Evolutionary conservation across 2,113 vertebrate genomes (phyloP).

Genomic region (Sinocyclocheilus maitianheensis): DNA sequence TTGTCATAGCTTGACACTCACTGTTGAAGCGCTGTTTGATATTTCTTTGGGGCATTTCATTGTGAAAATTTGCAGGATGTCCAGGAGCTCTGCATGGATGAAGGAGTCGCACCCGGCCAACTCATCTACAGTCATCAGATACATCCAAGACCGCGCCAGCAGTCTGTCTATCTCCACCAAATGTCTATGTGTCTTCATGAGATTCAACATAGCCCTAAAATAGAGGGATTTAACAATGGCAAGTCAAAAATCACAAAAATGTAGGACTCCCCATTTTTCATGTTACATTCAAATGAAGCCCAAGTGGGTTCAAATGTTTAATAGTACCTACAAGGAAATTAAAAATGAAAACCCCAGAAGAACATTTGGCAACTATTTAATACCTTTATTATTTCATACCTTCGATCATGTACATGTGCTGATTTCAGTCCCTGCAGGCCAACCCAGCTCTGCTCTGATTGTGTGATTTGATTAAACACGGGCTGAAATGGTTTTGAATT

Average conservation of each 20-base stretch:
- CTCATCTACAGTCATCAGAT: conserved; percentile 67
- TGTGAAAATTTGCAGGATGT: conserved; percentile 67
- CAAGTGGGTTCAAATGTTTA: no score
- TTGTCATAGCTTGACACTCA: conserved; percentile 51
- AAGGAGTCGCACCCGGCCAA: conserved; percentile 66
- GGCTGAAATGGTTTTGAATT: no score
- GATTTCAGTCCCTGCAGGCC: conserved; percentile 54
- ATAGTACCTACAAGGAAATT: no score
- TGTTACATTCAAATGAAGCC: no score
- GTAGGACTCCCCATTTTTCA: no score
- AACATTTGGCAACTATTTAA: no score
- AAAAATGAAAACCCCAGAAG: no score
- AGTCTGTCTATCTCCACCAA: conserved; percentile 72
- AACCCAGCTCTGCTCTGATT: conserved; percentile 69
- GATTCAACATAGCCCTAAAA: conserved; percentile 66
- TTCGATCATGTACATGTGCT: no score
- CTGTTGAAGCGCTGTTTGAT: fast-evolving
- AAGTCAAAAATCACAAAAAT: no score
- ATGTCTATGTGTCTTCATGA: conserved; percentile 67
- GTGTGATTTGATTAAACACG: no score
- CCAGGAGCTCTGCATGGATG: conserved; percentile 66
- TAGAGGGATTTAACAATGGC: background rate
- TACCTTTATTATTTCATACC: no score
- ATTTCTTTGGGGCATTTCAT: conserved; percentile 57
- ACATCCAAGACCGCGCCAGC: conserved; percentile 80